These are phyloP conservation scores for Symphodus melops DNA, from an alignment of 2,113 vertebrate species.

Conservation along the genomic window DNA sequence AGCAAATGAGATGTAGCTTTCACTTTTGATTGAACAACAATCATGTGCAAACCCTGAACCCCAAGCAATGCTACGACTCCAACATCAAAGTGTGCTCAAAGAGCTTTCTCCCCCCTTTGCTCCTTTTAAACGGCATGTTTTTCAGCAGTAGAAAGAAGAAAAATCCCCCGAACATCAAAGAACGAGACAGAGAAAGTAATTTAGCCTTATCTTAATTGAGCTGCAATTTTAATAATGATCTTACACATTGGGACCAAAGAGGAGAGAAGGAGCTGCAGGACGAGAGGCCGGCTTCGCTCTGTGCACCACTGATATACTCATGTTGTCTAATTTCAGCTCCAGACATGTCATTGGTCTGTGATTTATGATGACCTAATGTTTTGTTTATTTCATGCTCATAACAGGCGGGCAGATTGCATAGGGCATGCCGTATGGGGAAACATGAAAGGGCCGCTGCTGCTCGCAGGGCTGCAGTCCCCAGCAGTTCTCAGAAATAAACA, in stretches of 20 bases:
- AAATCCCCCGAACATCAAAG: constrained; percentile 84
- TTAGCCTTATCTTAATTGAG: constrained; percentile 87
- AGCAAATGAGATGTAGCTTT: constrained; percentile 70
- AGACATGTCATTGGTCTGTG: constrained; percentile 72
- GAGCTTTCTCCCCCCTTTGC: constrained; percentile 41
- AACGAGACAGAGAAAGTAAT: constrained; percentile 83
- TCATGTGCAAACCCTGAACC: constrained; percentile 51
- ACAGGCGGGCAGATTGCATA: constrained; percentile 69
- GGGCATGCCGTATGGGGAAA: constrained; percentile 64
- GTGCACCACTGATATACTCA: constrained; percentile 43
- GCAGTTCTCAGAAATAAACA: constrained; percentile 71
- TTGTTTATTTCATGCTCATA: constrained; percentile 82
- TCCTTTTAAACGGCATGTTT: constrained; percentile 66
- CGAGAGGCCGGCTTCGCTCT: constrained; percentile 44
- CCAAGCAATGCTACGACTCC: constrained; percentile 44
- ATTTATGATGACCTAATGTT: constrained; percentile 84
- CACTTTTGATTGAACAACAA: constrained; percentile 48
- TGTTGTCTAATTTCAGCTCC: constrained; percentile 58
- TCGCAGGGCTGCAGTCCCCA: constrained; percentile 51
- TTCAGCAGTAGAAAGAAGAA: constrained; percentile 72
- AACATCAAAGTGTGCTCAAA: constrained; percentile 73
- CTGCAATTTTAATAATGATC: constrained; percentile 86
- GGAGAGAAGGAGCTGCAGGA: constrained; percentile 65
- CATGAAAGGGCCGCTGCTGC: constrained; percentile 75
- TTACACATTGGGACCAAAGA: constrained; percentile 85